Conservation (phyloP, 2,797 vertebrate genomes). For the Aeoliscus strigatus region DNA sequence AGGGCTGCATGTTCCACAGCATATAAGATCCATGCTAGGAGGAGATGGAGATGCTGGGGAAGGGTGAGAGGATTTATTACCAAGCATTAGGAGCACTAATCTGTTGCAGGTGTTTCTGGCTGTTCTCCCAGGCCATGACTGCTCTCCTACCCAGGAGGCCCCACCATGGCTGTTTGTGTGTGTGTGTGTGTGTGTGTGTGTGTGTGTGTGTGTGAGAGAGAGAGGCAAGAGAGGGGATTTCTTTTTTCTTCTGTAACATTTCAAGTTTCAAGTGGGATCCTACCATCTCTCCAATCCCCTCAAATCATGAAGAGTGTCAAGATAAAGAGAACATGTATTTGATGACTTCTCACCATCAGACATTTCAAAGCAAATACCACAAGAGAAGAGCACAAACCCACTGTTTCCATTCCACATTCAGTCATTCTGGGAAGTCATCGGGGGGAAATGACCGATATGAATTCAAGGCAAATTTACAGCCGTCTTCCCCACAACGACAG, state of each 20-base stretch:
- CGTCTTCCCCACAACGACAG: slow-evolving; percentile 46
- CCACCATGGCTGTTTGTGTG: slow-evolving; percentile 49
- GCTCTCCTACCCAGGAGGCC: slow-evolving; percentile 64
- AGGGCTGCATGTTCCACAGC: slow-evolving; percentile 36
- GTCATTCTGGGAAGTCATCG: too few species aligned
- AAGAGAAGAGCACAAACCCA: slow-evolving; percentile 12
- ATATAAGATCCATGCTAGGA: slow-evolving; percentile 39
- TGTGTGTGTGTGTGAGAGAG: slow-evolving; percentile 40
- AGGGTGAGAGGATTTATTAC: slow-evolving; percentile 79
- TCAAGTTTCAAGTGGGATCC: slow-evolving; percentile 33
- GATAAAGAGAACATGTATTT: slow-evolving; percentile 35
- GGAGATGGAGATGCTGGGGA: slow-evolving; percentile 64
- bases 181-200: slow-evolving; percentile 44
- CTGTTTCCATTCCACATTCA: not conserved
- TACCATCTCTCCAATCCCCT: slow-evolving; percentile 30
- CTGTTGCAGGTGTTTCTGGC: slow-evolving; percentile 83
- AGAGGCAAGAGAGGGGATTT: slow-evolving; percentile 16
- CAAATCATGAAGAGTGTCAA: slow-evolving; percentile 31
- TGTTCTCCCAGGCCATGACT: slow-evolving; percentile 63
- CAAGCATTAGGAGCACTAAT: slow-evolving; percentile 77
- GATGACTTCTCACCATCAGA: slow-evolving; percentile 22
- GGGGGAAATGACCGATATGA: too few species aligned
- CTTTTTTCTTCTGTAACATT: slow-evolving; percentile 8
- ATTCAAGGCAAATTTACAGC: slow-evolving; percentile 10
- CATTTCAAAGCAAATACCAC: slow-evolving; percentile 8